Base-by-base conservation (phyloP, 2,888 invertebrate genomes). In the Cheiracanthium punctorium region DNA sequence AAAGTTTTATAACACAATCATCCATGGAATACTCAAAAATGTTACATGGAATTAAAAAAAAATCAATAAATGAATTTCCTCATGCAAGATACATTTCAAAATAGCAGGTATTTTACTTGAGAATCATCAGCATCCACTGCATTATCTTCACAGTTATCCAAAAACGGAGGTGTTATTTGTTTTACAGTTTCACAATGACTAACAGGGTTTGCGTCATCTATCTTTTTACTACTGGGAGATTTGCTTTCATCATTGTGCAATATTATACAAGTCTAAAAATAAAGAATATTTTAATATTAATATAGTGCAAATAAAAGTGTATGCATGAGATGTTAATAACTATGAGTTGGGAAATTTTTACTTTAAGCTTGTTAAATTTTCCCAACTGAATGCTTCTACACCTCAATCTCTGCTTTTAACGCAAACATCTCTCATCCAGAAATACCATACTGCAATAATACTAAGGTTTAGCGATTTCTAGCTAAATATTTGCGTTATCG, bases 191-290 rank as follows among this genome's bases (percentile, higher is more conserved):
- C 43, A 17, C 43, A n/a, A n/a, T n/a, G n/a, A n/a, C n/a, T 30
- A 28, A 41, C 77, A 52, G 70, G 30, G 71, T 37, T 43, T n/a
- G 71, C 48, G 28, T 67, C 69, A 33, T 72, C 41, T 30, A 30
- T 48, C 52, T 41, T 69, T 52, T 72, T 43, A 4, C n/a, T 20
- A 12, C 28, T 37, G 30, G 52, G 20, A 20, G 84, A 79, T 24
- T 32, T 84, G n/a, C 24, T 58, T n/a, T 69, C 77, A 37, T 79
- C 84, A 33, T 37, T 12, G 28, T 77, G 79, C 33, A 84, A 77
- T 28, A 84, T 71, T 52, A 84, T 79, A 28, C 41, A 74, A 7
- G 84, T 84, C 84, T 84, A 48, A 29, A 77, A 72, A 43, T n/a
- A 24, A 71, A 48, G 28, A 17, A n/a, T n/a, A n/a, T n/a, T n/a